Evolutionary conservation across 2,113 vertebrate genomes (phyloP).

Genomic region (Eretmochelys imbricata): DNA sequence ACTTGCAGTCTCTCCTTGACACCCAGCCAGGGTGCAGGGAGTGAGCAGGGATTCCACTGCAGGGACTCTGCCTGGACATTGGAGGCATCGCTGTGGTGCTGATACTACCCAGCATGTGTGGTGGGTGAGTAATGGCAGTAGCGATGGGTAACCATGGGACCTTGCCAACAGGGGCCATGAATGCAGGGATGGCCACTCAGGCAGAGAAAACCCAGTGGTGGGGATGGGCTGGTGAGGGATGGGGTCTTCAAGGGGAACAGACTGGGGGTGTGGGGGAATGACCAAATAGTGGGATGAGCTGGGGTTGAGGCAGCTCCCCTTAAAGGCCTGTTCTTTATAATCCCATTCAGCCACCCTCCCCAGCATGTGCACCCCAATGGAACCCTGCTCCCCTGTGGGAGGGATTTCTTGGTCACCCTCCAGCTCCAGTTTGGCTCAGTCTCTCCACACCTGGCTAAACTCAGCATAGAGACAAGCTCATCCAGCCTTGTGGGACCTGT

Average conservation of each 20-base stretch:
- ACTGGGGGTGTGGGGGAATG: background rate
- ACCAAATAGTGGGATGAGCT: background rate
- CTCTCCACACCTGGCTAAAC: too few relatives aligned
- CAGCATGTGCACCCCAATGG: background rate
- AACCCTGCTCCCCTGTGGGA: background rate
- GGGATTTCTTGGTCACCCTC: background rate
- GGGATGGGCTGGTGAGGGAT: background rate
- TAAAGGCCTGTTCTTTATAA: background rate
- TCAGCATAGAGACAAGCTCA: background rate
- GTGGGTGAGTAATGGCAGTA: background rate
- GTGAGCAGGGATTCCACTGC: background rate
- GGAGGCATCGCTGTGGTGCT: background rate
- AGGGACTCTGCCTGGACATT: background rate
- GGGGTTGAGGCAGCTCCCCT: background rate
- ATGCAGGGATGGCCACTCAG: background rate
- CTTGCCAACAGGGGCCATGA: background rate
- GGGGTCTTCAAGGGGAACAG: background rate
- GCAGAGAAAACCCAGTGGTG: background rate
- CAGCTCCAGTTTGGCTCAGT: too few relatives aligned
- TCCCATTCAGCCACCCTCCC: background rate
- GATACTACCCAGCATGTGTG: background rate
- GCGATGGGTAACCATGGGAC: background rate
- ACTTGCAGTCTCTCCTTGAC: background rate
- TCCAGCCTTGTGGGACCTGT: background rate
- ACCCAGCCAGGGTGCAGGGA: background rate